Evolutionary conservation across 37 sponge, comb jelly and placozoan species (phyloP).

Genomic region (Hexactinellida sp.): DNA sequence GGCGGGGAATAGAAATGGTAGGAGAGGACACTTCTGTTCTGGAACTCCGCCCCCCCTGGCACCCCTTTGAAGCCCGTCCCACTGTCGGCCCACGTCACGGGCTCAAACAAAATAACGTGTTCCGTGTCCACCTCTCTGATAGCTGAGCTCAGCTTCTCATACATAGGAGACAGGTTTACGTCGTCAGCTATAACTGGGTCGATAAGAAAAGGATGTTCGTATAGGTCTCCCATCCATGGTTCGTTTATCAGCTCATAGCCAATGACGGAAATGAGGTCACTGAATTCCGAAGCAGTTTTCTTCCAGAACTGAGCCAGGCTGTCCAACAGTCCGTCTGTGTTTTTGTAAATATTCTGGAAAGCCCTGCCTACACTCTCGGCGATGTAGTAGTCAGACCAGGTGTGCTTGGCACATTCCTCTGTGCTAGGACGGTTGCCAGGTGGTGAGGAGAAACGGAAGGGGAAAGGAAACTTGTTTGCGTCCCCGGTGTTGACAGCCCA

Average conservation of each 20-base stretch:
- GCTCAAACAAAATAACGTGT: slow-evolving; percentile 66
- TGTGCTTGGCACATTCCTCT: slow-evolving; percentile 42
- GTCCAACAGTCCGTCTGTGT: slow-evolving; percentile 50
- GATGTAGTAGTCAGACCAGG: slow-evolving; percentile 51
- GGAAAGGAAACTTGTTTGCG: not conserved
- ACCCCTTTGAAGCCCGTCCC: slow-evolving; percentile 61
- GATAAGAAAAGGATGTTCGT: slow-evolving; percentile 31
- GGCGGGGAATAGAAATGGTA: slow-evolving; percentile 78
- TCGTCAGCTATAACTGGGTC: slow-evolving; percentile 49
- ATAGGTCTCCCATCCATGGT: slow-evolving; percentile 80
- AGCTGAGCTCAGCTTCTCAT: slow-evolving; percentile 48
- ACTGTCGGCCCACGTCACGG: slow-evolving; percentile 61
- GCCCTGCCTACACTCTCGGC: slow-evolving; percentile 40
- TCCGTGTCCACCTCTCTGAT: slow-evolving; percentile 46
- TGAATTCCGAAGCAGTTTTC: slow-evolving; percentile 54
- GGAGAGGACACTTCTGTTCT: slow-evolving; percentile 68
- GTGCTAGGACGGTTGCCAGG: slow-evolving; percentile 8
- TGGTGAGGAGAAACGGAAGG: not conserved
- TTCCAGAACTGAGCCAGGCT: slow-evolving; percentile 58
- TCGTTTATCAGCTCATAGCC: slow-evolving; percentile 91
- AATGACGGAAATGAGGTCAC: slow-evolving; percentile 34
- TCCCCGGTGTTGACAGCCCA: slow-evolving; percentile 62
- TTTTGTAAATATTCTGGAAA: slow-evolving; percentile 66
- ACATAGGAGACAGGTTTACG: slow-evolving; percentile 47
- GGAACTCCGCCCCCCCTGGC: slow-evolving; percentile 55